Conservation (phyloP, 2,113 vertebrate species). For the Podiceps cristatus region DNA sequence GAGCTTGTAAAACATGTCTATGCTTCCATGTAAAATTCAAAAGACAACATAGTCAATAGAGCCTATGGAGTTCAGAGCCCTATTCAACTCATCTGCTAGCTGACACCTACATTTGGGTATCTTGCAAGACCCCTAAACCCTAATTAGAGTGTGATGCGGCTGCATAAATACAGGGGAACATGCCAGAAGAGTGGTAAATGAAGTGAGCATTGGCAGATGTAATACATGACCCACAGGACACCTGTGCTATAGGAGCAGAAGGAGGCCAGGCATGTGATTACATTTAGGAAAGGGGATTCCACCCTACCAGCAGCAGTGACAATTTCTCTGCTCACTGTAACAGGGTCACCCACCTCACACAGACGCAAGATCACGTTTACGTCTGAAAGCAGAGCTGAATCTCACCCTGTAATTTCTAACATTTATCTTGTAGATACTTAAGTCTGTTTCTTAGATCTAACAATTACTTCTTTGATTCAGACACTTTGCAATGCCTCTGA, state of each 20-base stretch:
- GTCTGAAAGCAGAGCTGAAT: neutral
- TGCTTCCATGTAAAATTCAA: neutral
- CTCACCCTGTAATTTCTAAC: neutral
- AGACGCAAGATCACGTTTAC: neutral
- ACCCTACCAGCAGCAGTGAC: neutral
- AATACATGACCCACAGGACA: neutral
- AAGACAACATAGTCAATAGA: neutral
- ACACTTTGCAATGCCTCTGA: neutral
- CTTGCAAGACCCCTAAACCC: neutral
- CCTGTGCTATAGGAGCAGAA: neutral
- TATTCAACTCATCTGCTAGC: neutral
- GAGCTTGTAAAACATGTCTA: neutral
- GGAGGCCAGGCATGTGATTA: neutral
- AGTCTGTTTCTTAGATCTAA: neutral
- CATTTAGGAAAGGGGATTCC: neutral
- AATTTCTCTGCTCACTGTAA: neutral
- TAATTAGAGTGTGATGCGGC: neutral
- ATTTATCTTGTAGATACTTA: neutral
- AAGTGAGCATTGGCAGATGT: neutral
- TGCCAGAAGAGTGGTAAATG: neutral
- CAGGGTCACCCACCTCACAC: fast-evolving
- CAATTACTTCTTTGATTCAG: neutral
- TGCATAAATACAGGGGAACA: fast-evolving
- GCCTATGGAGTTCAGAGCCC: neutral
- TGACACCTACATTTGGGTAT: neutral